Evolutionary conservation across 2,888 invertebrate species (phyloP), one percentile per base, ranked within the genome.

Genomic region (Xestia xanthographa): DNA sequence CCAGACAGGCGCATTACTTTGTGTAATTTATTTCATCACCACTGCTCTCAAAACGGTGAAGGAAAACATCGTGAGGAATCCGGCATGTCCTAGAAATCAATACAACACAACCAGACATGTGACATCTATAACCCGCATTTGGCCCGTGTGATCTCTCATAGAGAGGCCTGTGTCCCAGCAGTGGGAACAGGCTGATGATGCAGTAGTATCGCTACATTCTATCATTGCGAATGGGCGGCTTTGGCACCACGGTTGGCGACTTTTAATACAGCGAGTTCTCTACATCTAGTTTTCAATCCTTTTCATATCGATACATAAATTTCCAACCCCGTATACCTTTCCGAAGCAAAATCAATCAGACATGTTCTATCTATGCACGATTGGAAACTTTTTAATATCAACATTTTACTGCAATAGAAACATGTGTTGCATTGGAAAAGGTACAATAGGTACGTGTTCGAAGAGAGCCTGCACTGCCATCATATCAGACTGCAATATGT

Each of bases 341-440:
- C 2, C 45, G 22, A 66, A 66, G 14, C 58, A 17, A n/a, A 11
- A 66, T 50, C 29, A 45, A 48, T 70, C 14, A 12, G 53, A 60
- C 76, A 43, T 43, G 53, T 17, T 56, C 63, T 20, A 2, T 66
- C 22, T n/a, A 73, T 63, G 83, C 76, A 63, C 53, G 84, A 83
- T 60, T 80, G 76, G 26, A 70, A 65, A 34, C 34, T n/a, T 83
- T 79, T 80, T 82, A 76, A 82, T 82, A 80, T 63, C 66, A 48
- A 34, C 11, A 48, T 67, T 63, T 80, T 77, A 77, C 41, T 56
- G 60, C 43, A 50, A 58, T 22, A 58, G 26, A 8, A 45, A 68
- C 34, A 72, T 67, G 77, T 20, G 6, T 41, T 41, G n/a, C 17
- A 41, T 41, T 26, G n/a, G 26, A 63, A 26, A 26, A 41, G 41